Percentiles rank a stretch among this genome's conserved stretches.
These are phyloP conservation scores for Bombus breviceps DNA, from an alignment of 1,140 invertebrate genomes.

Conservation along the genomic window DNA sequence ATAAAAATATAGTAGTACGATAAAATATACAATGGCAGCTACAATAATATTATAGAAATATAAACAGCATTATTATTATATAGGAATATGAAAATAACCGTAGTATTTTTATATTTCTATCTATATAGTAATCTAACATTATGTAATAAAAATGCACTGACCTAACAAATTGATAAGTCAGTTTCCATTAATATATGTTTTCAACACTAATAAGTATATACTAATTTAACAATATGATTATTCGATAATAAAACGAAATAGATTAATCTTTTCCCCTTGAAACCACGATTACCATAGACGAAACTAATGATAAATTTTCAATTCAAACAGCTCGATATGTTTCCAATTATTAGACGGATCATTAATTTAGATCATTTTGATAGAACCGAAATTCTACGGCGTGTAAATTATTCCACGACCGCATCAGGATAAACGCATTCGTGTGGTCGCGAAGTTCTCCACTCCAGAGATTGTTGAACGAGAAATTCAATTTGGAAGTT, in stretches of 20 bases:
- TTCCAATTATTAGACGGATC: background rate
- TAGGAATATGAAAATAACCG: too few species aligned
- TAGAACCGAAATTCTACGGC: background rate
- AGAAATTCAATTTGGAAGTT: slow-evolving; percentile 31
- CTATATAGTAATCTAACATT: too few species aligned
- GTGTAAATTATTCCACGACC: slow-evolving; percentile 3
- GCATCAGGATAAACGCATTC: background rate
- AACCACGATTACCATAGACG: background rate
- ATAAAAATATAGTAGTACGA: too few species aligned
- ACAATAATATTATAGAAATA: too few species aligned
- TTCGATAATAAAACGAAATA: too few species aligned
- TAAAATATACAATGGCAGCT: too few species aligned
- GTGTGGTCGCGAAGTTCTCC: background rate
- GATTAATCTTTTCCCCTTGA: background rate
- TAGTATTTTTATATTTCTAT: too few species aligned
- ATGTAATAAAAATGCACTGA: too few species aligned
- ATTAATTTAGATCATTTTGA: background rate
- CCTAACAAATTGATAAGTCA: too few species aligned
- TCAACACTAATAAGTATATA: background rate
- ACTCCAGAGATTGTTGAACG: slow-evolving; percentile 15
- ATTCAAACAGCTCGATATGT: background rate
- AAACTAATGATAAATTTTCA: background rate
- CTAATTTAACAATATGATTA: background rate
- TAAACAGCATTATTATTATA: too few species aligned
- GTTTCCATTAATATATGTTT: background rate